Evolutionary conservation across 2,888 invertebrate genomes (phyloP), one percentile per base, ranked within the genome.

Genomic region (Callosobruchus maculatus): DNA sequence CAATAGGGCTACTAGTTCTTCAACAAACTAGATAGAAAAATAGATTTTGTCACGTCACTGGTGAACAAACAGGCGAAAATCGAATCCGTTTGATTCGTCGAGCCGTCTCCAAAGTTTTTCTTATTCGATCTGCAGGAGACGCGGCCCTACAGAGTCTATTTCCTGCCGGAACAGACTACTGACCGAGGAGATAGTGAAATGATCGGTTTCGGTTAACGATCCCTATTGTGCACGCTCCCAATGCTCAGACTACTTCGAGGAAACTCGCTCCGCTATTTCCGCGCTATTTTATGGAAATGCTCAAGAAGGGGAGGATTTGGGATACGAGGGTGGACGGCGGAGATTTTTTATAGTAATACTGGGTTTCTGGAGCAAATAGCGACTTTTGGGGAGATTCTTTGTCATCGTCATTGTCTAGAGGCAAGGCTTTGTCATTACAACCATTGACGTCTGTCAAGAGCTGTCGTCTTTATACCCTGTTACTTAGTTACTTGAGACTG

Each of bases 171-270:
- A 67, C 69, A 31, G 72, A 22, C 81, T 82, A 81, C 82, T 83
- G 82, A 83, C 83, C 83, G 80, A 78, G 80, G 80, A 73, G 73
- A 83, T 83, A 82, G 82, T 80, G 78, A 83, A 83, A 83, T 82
- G 83, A 83, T 82, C 82, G 81, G 77, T 76, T 78, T 81, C 71
- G 70, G 79, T 81, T 84, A 84, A 84, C 83, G 83, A 84, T 82
- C 80, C 75, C 77, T 79, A 83, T 83, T 83, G 83, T 82, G 49
- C 18, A 13, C 49, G 49, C 1, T 49, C 49, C 1, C 5, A 18
- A n/a, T n/a, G n/a, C n/a, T n/a, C n/a, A n/a, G n/a, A 49, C 18
- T 49, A 5, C 18, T 49, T 49, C 49, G 49, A 49, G 13, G 49
- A 49, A 49, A 5, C 13, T 18, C 9, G 1, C 7, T 49, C 49